Evolutionary conservation across 2,888 invertebrate genomes (phyloP).

Genomic region (Apeira syringaria): DNA sequence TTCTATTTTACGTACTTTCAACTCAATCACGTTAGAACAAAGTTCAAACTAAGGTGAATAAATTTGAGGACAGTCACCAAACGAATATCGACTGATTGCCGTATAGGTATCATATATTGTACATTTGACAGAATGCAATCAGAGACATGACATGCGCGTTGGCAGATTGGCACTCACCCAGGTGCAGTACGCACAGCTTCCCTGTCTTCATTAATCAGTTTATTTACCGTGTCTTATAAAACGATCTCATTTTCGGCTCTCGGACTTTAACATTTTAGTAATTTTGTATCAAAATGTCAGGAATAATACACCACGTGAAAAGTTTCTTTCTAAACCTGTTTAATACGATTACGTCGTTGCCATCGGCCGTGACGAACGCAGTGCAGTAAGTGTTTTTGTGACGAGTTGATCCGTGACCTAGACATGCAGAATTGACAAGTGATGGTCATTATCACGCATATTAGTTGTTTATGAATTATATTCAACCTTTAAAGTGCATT

Average conservation of each 20-base stretch:
- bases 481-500: too few relatives aligned
- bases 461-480: too few relatives aligned
- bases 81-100: constrained; percentile 19
- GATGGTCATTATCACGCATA: constrained; percentile 11
- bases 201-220: constrained; percentile 7
- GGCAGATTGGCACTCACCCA: constrained; percentile 11
- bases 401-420: not conserved
- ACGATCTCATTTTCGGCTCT: constrained; percentile 1
- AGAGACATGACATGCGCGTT: constrained; percentile 3
- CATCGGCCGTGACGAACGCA: constrained; percentile 1
- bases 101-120: constrained; percentile 10
- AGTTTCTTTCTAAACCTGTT: constrained; percentile 6
- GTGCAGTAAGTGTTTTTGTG: constrained; percentile 10
- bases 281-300: constrained; percentile 6
- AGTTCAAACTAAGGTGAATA: not conserved
- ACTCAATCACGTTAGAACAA: not conserved
- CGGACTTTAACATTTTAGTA: not conserved
- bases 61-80: constrained; percentile 3
- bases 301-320: constrained; percentile 8
- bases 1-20: not conserved
- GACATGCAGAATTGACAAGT: not conserved
- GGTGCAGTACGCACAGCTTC: constrained; percentile 9
- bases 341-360: constrained; percentile 2
- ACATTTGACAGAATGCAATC: constrained; percentile 6
- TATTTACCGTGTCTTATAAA: not conserved